Conservation (phyloP, 2,113 vertebrate species). For the Eubucco bourcierii region DNA sequence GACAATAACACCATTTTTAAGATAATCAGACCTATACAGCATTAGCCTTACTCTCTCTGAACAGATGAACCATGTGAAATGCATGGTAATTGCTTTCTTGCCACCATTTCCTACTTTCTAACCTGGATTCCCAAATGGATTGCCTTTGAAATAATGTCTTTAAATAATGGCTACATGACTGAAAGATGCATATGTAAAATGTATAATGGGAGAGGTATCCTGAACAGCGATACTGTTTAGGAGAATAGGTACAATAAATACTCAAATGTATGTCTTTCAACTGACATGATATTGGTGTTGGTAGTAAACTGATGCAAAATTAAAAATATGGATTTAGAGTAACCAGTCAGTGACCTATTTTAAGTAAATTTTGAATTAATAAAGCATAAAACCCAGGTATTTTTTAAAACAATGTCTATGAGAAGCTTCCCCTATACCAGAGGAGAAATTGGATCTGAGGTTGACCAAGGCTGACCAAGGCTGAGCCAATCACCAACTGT, state of each 20-base stretch:
- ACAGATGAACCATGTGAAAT: neutral
- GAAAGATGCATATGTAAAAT: neutral
- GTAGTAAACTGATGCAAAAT: neutral
- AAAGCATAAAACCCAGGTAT: neutral
- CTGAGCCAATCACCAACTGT: accelerated
- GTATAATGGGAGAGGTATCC: neutral
- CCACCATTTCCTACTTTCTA: neutral
- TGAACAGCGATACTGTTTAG: neutral
- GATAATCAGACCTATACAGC: neutral
- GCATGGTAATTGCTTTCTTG: neutral
- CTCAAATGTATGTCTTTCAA: neutral
- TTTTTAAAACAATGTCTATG: neutral
- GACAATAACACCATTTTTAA: neutral
- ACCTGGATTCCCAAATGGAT: neutral
- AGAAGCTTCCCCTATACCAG: neutral
- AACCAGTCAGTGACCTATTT: neutral
- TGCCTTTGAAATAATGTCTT: neutral
- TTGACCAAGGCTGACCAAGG: neutral
- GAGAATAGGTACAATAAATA: neutral
- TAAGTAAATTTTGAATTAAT: neutral
- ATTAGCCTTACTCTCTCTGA: neutral
- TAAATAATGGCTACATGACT: neutral
- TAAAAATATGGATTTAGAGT: neutral
- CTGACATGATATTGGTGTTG: neutral
- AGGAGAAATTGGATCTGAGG: too few species aligned